Evolutionary conservation across 2,113 vertebrate species (phyloP).

Genomic region (Lampris megalopsis): DNA sequence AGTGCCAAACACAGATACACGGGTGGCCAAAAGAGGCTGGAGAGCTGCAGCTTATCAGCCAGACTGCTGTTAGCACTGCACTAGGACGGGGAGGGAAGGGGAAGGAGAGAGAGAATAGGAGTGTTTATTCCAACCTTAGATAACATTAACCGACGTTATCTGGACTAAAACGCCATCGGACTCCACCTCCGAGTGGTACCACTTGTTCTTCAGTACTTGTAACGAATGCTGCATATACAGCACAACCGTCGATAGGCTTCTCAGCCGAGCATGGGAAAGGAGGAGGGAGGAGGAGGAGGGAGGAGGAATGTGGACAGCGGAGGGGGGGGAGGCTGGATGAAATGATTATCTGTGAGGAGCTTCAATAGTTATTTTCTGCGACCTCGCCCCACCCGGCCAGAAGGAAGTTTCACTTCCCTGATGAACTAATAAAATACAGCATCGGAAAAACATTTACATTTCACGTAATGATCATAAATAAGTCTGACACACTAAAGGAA

Average conservation of each 20-base stretch:
- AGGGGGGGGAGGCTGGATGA: neutral
- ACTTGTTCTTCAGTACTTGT: neutral
- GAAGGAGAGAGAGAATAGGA: constrained; percentile 13
- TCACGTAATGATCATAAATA: constrained; percentile 30
- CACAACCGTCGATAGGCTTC: neutral
- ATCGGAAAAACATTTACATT: constrained; percentile 40
- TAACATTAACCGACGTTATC: neutral
- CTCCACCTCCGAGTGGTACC: neutral
- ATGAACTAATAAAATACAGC: constrained; percentile 36
- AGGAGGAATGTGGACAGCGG: neutral
- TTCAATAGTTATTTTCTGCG: neutral
- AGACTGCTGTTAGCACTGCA: constrained; percentile 1
- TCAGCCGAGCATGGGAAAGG: constrained; percentile 10
- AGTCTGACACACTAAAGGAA: neutral
- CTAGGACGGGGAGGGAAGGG: constrained; percentile 7
- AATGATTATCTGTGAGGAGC: constrained; percentile 28
- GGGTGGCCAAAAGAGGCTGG: neutral
- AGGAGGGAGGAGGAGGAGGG: neutral
- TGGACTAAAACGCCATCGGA: neutral
- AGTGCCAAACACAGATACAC: neutral
- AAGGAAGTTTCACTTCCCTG: neutral
- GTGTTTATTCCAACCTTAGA: neutral
- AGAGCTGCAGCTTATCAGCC: neutral
- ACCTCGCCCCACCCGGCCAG: neutral
- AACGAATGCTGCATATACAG: neutral